Conservation (phyloP, 2,113 vertebrate species). For the Colossoma macropomum region DNA sequence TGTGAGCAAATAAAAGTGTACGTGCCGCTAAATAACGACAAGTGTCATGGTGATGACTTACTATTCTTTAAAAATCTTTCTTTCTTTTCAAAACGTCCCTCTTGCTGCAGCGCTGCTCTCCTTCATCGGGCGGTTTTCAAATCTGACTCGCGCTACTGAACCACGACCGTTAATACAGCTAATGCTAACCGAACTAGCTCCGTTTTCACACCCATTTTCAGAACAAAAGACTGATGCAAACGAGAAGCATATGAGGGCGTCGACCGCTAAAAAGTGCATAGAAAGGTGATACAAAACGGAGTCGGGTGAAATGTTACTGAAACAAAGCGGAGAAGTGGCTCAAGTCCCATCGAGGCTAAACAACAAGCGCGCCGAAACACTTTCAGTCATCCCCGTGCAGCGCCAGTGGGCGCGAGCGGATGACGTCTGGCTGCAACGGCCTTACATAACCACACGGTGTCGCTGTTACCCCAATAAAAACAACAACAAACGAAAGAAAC, state of each 20-base stretch:
- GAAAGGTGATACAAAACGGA: background rate
- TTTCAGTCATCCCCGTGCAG: background rate
- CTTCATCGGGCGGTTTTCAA: background rate
- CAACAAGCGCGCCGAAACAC: background rate
- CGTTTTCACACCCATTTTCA: background rate
- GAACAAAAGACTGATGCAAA: background rate
- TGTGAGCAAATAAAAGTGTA: too few relatives aligned
- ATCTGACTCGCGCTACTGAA: background rate
- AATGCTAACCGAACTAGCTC: background rate
- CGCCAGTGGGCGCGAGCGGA: background rate
- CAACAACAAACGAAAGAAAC: background rate
- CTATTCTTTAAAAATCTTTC: background rate
- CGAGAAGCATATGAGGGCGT: background rate
- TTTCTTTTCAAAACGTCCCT: background rate
- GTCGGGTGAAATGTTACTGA: background rate
- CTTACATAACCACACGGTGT: background rate
- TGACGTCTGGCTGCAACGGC: constrained; percentile 2
- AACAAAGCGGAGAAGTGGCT: background rate
- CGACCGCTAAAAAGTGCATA: background rate
- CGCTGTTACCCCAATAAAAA: background rate
- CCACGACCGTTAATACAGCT: background rate
- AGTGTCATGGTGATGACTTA: background rate
- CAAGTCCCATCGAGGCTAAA: background rate
- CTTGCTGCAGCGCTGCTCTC: background rate
- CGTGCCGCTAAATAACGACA: background rate